These are phyloP conservation scores for Sturnus vulgaris DNA, from an alignment of 2,113 vertebrate genomes.

Conservation along the genomic window DNA sequence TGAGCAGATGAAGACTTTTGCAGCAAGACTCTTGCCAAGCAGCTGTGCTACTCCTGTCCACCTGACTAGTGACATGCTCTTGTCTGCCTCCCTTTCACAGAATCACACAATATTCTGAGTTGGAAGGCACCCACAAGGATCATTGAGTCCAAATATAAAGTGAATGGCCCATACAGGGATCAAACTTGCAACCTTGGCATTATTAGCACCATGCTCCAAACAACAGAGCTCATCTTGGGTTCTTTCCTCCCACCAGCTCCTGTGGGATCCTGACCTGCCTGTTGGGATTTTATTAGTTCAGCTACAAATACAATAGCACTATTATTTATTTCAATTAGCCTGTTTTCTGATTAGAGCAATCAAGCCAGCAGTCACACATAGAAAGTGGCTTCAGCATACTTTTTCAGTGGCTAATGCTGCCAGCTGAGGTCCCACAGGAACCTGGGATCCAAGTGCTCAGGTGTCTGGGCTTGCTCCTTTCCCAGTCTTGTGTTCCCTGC, in stretches of 20 bases:
- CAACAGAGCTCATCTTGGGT: background rate
- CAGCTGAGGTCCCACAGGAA: background rate
- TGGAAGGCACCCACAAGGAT: background rate
- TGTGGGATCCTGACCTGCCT: background rate
- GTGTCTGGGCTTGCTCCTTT: background rate
- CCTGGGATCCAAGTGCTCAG: background rate
- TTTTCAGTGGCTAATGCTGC: background rate
- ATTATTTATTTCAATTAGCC: background rate
- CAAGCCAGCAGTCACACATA: background rate
- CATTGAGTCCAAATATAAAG: background rate
- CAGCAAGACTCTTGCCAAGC: background rate
- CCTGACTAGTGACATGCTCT: background rate
- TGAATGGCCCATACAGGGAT: too few species aligned
- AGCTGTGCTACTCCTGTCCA: background rate
- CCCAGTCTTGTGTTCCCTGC: background rate
- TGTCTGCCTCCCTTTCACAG: background rate
- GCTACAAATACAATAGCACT: background rate
- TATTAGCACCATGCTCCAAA: background rate
- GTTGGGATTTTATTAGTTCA: background rate
- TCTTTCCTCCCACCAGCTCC: background rate
- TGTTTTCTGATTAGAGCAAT: background rate
- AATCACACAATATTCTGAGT: background rate
- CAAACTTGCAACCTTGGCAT: background rate
- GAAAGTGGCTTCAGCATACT: background rate
- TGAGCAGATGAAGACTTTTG: background rate